Conservation (phyloP, 1,140 invertebrate genomes). For the Micrasema minimum region DNA sequence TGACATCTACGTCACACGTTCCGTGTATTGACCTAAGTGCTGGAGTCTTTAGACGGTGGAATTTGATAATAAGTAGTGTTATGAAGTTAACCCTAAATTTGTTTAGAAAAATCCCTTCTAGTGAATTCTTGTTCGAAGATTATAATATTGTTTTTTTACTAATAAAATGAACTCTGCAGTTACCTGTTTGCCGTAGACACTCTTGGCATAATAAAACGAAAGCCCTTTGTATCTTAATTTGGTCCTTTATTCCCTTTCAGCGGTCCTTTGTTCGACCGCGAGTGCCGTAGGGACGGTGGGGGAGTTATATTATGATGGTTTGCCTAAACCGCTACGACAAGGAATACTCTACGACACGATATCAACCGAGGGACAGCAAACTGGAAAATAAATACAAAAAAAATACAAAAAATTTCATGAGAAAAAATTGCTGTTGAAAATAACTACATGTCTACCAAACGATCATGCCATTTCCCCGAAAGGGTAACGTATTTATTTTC, state of each 20-base stretch:
- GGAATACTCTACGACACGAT: slow-evolving; percentile 1
- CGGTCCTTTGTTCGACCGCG: slow-evolving; percentile 45
- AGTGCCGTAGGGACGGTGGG: slow-evolving; percentile 41
- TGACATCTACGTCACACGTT: too few species aligned
- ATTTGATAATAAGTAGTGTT: too few species aligned
- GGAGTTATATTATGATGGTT: slow-evolving; percentile 46
- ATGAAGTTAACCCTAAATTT: too few species aligned
- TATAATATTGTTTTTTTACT: too few species aligned
- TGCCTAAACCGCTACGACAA: slow-evolving; percentile 15
- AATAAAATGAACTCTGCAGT: slow-evolving; percentile 18
- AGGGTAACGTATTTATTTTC: neutral
- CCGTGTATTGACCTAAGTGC: too few species aligned
- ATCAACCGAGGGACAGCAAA: neutral
- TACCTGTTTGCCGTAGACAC: slow-evolving; percentile 14
- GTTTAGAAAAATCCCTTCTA: too few species aligned
- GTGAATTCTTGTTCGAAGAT: too few species aligned
- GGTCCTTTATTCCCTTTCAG: slow-evolving; percentile 47
- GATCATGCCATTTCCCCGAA: neutral
- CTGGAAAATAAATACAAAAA: too few species aligned
- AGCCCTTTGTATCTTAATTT: slow-evolving; percentile 53
- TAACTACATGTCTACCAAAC: neutral
- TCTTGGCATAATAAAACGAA: slow-evolving; percentile 33
- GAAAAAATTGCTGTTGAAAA: neutral
- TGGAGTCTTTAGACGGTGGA: too few species aligned
- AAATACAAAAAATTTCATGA: neutral